Conservation (phyloP, 2,888 invertebrate species). For the Tetanocera ferruginea region DNA sequence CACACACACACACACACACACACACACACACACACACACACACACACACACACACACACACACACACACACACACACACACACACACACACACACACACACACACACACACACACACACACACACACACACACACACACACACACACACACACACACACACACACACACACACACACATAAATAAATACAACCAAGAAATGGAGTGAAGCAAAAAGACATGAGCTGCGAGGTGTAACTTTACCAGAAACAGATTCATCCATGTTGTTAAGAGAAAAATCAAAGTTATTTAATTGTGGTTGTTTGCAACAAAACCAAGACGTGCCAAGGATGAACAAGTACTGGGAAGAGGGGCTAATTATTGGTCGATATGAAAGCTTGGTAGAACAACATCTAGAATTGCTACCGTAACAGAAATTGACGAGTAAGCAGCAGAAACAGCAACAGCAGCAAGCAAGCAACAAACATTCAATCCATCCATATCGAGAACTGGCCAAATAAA, state of each 20-base stretch:
- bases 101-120: too few species aligned
- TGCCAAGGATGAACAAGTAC: background rate
- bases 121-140: too few species aligned
- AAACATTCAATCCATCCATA: background rate
- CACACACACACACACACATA: too few species aligned
- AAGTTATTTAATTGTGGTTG: constrained; percentile 15
- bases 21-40: too few species aligned
- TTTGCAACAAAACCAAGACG: background rate
- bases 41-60: too few species aligned
- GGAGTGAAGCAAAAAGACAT: background rate
- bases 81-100: too few species aligned
- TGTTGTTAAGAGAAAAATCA: constrained; percentile 6
- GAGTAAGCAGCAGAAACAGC: background rate
- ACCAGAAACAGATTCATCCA: background rate
- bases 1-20: too few species aligned
- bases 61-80: too few species aligned
- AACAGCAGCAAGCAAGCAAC: background rate
- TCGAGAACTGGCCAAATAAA: background rate
- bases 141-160: too few species aligned
- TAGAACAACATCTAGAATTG: background rate
- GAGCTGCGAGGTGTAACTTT: background rate
- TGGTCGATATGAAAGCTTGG: too few species aligned
- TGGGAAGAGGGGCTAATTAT: background rate
- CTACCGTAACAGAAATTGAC: background rate
- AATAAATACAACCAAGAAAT: background rate